Base-by-base conservation (phyloP, 2,888 invertebrate species). In the Papilio protenor region DNA sequence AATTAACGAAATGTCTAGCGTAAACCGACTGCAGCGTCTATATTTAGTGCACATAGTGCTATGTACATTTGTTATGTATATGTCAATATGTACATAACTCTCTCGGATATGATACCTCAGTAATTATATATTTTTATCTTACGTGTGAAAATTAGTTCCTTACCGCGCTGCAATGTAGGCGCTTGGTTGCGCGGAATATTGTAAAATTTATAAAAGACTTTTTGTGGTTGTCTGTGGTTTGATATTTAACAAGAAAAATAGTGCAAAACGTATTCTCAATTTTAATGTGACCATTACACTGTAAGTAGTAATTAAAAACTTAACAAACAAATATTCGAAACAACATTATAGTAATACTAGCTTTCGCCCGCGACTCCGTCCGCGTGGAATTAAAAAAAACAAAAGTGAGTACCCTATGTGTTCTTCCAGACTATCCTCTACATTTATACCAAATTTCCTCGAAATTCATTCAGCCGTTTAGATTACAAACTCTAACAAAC, bases 71-170 rank as follows among this genome's bases (percentile, higher is more conserved):
- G n/a, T 49, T 64, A 49, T 27, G 59, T 73, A 57, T n/a, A 8
- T 74, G 73, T 77, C 74, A 74, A 74, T 77, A 77, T 77, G 77
- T 77, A 69, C 70, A 69, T 16, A 59, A 77, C 74, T 77, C 72
- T 77, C 69, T 77, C 74, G 45, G 77, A 73, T 69, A 59, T 49
- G 73, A 77, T 69, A 33, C 57, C 70, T 69, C 57, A 8, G 59
- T 77, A 70, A 73, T 77, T 77, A 69, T 73, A 57, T 73, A 77
- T 73, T 77, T 77, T 77, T 74, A 77, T 70, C 73, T 23, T 55
- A 55, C 57, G 70, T 74, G 27, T 73, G 77, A 74, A 77, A 77
- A 77, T 73, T 77, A 77, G 77, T 77, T 55, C 66, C 55, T n/a
- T 57, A 33, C 27, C 18, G n/a, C 16, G 57, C 66, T 69, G 66